Conservation (phyloP, 2,797 vertebrate genomes). For the Halcyon smyrnensis region DNA sequence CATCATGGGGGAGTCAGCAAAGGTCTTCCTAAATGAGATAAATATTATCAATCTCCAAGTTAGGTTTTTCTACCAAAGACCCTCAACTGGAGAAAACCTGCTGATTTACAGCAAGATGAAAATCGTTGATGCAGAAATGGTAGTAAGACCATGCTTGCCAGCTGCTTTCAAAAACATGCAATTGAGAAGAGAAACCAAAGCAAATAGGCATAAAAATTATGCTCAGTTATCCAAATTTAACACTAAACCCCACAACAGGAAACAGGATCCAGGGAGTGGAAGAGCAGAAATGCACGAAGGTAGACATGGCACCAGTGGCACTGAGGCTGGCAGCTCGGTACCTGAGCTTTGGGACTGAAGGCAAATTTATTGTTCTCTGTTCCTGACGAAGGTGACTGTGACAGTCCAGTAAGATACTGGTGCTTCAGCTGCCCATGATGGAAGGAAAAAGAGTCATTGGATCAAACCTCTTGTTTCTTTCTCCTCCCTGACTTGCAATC, state of each 20-base stretch:
- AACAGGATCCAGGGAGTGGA: background rate
- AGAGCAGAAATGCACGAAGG: background rate
- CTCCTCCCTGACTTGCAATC: background rate
- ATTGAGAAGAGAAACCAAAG: slow-evolving; percentile 27
- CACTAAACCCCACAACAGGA: background rate
- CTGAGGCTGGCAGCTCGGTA: background rate
- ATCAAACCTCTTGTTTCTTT: background rate
- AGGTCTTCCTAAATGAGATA: background rate
- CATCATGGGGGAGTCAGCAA: slow-evolving; percentile 15
- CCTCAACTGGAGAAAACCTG: background rate
- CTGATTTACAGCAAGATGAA: slow-evolving; percentile 38
- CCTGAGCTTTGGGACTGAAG: background rate
- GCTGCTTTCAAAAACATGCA: slow-evolving; percentile 26
- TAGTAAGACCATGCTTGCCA: slow-evolving; percentile 18
- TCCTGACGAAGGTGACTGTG: background rate
- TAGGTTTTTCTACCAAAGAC: background rate
- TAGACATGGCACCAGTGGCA: background rate
- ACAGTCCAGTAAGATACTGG: background rate
- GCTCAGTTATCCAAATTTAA: background rate
- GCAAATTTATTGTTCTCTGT: background rate
- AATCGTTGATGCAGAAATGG: slow-evolving; percentile 34
- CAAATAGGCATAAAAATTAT: background rate
- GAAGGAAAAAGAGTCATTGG: background rate
- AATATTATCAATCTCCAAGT: slow-evolving; percentile 20
- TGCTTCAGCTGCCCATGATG: background rate